These are phyloP conservation scores for Litocranius walleri DNA, from an alignment of 2,113 vertebrate species.

Conservation along the genomic window DNA sequence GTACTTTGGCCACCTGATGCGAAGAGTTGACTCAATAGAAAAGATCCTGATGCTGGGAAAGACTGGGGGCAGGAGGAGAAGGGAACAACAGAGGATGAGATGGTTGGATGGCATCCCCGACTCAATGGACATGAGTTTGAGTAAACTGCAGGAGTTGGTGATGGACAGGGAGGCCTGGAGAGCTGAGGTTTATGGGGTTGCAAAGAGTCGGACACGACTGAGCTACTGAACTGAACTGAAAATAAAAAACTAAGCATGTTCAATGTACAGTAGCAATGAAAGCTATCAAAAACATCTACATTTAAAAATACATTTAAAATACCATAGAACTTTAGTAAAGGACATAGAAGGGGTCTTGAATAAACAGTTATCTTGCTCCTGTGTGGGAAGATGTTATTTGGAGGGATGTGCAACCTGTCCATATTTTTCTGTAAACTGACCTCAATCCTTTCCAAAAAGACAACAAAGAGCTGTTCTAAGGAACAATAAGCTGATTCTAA, in stretches of 20 bases:
- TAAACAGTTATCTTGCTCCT: background rate
- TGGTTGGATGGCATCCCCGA: background rate
- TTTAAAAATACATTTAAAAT: conserved; percentile 28
- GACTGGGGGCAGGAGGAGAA: background rate
- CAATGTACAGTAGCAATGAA: background rate
- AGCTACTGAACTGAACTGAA: background rate
- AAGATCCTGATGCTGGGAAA: background rate
- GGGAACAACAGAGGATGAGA: fast-evolving
- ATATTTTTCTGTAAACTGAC: background rate
- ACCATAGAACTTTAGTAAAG: background rate
- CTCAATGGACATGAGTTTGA: background rate
- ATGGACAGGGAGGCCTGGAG: background rate
- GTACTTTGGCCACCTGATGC: background rate
- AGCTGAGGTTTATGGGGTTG: background rate
- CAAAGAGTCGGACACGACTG: fast-evolving
- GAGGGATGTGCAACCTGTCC: background rate
- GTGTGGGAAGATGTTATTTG: background rate
- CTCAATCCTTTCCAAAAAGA: background rate
- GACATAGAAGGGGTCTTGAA: background rate
- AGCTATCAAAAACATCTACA: background rate
- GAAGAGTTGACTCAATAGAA: background rate
- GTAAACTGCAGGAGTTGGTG: background rate
- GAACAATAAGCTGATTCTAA: background rate
- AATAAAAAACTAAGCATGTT: background rate
- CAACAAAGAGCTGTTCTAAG: background rate